phyloP scores from a whole-genome alignment of 2,888 invertebrate species.

The Asteroscopus sphinx region DNA sequence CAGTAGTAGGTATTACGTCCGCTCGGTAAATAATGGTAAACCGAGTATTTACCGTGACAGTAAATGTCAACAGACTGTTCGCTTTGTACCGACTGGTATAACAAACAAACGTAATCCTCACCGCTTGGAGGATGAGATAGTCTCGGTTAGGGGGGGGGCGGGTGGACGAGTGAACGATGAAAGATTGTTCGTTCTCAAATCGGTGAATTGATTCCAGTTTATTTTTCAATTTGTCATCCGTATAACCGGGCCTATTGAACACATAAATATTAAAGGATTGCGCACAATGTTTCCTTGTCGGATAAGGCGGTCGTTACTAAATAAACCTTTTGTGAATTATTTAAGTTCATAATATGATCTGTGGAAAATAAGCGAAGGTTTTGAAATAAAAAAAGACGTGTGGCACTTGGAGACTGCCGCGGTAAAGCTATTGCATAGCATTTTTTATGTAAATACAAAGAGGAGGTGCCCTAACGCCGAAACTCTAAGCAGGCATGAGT shows the following conservation, averaged over 20 bases:
- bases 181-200: constrained; percentile 57
- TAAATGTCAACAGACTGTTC: constrained; percentile 85
- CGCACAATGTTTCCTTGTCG: constrained; percentile 28
- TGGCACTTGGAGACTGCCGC: no score
- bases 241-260: constrained; percentile 54
- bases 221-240: constrained; percentile 64
- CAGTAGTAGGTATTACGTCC: constrained; percentile 76
- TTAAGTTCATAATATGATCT: constrained; percentile 26
- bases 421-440: no score
- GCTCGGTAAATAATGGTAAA: constrained; percentile 84
- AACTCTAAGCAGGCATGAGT: no score
- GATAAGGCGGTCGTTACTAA: constrained; percentile 17
- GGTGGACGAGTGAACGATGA: constrained; percentile 37
- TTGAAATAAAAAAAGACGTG: neutral
- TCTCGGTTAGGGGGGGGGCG: constrained; percentile 47
- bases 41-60: constrained; percentile 85
- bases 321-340: constrained; percentile 19
- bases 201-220: constrained; percentile 64
- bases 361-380: constrained; percentile 3
- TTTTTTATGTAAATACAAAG: no score
- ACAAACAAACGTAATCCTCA: constrained; percentile 82
- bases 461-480: no score
- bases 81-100: constrained; percentile 80
- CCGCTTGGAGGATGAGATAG: constrained; percentile 63
- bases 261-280: constrained; percentile 54